phyloP scores from a whole-genome alignment of 2,797 vertebrate genomes.

The Myotis findleyi region DNA sequence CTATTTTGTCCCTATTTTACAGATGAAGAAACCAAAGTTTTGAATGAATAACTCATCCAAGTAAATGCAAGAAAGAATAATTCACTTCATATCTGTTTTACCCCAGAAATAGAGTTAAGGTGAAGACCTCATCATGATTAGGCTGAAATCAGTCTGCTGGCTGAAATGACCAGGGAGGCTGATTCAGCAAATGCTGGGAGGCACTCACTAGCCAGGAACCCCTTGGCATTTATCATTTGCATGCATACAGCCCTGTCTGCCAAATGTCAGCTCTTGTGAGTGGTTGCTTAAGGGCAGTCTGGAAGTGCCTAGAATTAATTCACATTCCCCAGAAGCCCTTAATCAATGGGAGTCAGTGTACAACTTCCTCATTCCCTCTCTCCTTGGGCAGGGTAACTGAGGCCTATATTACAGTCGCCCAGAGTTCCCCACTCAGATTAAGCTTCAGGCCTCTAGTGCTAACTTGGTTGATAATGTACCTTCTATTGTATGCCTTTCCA shows the following conservation, averaged over 20 bases:
- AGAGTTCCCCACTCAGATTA: background rate
- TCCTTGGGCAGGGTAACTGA: background rate
- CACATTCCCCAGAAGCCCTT: background rate
- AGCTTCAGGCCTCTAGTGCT: background rate
- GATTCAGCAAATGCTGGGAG: background rate
- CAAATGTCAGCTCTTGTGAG: background rate
- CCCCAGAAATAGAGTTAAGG: background rate
- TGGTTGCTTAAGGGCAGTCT: constrained; percentile 22
- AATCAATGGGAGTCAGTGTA: background rate
- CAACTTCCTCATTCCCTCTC: background rate
- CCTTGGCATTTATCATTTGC: background rate
- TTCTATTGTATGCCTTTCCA: background rate
- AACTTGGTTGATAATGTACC: background rate
- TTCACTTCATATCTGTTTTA: background rate
- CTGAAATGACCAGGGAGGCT: background rate
- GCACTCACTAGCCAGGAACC: no score
- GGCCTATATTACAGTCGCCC: background rate
- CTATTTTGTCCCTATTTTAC: background rate
- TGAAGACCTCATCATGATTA: background rate
- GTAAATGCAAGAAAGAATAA: constrained; percentile 21
- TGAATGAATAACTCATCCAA: background rate
- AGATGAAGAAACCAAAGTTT: background rate
- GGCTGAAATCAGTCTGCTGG: background rate
- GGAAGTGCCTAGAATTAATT: background rate
- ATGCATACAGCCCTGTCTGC: background rate